Evolutionary conservation across 2,888 invertebrate genomes (phyloP), one percentile per base, ranked within the genome.

Genomic region (Ceriagrion tenellum): DNA sequence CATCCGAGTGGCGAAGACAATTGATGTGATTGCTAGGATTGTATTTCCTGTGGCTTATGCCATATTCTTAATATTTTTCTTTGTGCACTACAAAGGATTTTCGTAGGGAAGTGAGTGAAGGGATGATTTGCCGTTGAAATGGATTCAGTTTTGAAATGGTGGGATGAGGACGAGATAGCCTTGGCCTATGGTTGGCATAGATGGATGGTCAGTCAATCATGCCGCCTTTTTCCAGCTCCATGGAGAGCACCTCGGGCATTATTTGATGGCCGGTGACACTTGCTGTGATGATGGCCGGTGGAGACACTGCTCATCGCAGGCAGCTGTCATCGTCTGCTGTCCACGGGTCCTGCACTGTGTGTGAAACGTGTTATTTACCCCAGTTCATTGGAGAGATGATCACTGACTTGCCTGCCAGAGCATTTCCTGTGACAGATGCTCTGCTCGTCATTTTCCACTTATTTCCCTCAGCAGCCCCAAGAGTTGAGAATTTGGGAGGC

Each of bases 21-120:
- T 99, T 97, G 99, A 99, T 97, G 99, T 99, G 96, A 99, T 99
- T 97, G 99, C 99, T 95, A 98, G 99, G 97, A 98, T 99, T 97
- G 99, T 99, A 96, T 99, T 99, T 97, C 99, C 99, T 96, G 98
- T 98, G 96, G 99, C 99, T 96, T 99, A 99, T 97, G 98, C 99
- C 97, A 98, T 99, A 97, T 99, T 99, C 97, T 98, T 99, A 96
- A 98, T 99, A 97, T 99, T 99, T 97, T 99, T 99, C 98, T 99
- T 99, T 97, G 98, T 99, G 97, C 99, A 99, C 97, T 99, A 99
- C 97, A 99, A 98, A 97, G 98, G 98, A 97, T 98, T 98, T 97
- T 98, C 98, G 97, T 98, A 98, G 97, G 97, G 96, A 74, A 69
- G 30, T 74, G 69, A 63, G 47, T 47, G 69, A 91, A 63, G 0